Percentiles rank a stretch among this genome's conserved stretches.
Conservation (phyloP, 23 tunicate species). For the Phallusia fumigata region DNA sequence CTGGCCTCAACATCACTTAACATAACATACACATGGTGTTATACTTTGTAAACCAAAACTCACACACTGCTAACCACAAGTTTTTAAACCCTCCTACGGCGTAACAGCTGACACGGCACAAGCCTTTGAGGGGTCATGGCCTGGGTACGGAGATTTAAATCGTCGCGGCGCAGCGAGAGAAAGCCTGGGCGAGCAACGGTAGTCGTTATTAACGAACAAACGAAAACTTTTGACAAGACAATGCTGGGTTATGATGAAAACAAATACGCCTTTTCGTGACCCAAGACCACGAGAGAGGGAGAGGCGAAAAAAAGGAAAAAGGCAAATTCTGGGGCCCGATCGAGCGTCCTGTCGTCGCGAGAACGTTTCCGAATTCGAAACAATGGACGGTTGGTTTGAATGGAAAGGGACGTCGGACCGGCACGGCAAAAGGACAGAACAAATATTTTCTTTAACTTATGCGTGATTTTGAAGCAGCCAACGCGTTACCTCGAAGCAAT, state of each 20-base stretch:
- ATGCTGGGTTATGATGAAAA: slow-evolving; percentile 42
- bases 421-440: not conserved
- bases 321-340: not conserved
- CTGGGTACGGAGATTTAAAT: not conserved
- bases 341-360: slow-evolving; percentile 7
- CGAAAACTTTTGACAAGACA: slow-evolving; percentile 14
- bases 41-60: no score
- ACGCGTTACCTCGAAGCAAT: no score
- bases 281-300: slow-evolving; percentile 14
- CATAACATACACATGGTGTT: no score
- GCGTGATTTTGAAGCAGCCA: not conserved
- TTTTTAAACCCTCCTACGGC: not conserved
- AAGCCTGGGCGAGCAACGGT: slow-evolving; percentile 1
- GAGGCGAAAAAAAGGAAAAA: slow-evolving; percentile 35
- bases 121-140: not conserved
- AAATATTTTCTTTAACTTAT: slow-evolving; percentile 8
- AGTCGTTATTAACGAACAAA: slow-evolving; percentile 15
- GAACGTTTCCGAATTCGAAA: slow-evolving; percentile 12
- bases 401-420: not conserved
- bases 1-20: no score
- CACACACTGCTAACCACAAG: not conserved
- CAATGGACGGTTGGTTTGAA: not conserved
- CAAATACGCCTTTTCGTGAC: slow-evolving; percentile 4
- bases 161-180: not conserved
- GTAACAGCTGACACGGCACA: not conserved